Conservation (phyloP, 1,140 invertebrate genomes). For the Odontomachus brunneus region DNA sequence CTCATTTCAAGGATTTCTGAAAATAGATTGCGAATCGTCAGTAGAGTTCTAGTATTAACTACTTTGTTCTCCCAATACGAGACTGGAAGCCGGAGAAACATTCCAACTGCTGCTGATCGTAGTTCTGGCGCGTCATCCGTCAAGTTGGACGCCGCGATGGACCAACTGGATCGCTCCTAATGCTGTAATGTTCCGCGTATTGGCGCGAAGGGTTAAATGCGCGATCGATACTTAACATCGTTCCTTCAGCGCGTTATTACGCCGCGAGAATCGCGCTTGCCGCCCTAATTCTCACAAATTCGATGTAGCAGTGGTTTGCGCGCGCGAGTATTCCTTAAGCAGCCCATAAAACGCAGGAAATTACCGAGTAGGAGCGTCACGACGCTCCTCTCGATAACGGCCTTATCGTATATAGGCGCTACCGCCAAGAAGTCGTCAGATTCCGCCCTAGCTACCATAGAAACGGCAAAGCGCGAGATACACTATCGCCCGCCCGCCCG, state of each 20-base stretch:
- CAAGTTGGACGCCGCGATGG: too few relatives aligned
- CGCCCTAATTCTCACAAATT: constrained; percentile 80
- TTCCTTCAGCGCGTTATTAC: constrained; percentile 48
- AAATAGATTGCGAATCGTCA: too few relatives aligned
- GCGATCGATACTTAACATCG: constrained; percentile 39
- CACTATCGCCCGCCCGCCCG: background rate
- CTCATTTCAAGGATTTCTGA: too few relatives aligned
- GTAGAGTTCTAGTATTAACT: too few relatives aligned
- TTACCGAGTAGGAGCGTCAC: constrained; percentile 79
- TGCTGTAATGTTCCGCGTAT: too few relatives aligned
- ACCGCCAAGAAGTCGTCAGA: constrained; percentile 63
- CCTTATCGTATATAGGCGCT: constrained; percentile 72
- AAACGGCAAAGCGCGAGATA: constrained; percentile 55
- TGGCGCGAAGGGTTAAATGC: background rate
- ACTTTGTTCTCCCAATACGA: too few relatives aligned
- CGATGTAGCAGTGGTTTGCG: constrained; percentile 50
- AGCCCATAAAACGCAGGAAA: constrained; percentile 83
- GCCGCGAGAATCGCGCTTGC: constrained; percentile 68
- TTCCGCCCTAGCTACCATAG: constrained; percentile 27
- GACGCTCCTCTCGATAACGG: constrained; percentile 76
- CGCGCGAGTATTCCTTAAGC: constrained; percentile 78
- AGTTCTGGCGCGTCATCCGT: too few relatives aligned
- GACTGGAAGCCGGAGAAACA: too few relatives aligned
- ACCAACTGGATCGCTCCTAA: too few relatives aligned
- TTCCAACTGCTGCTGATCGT: too few relatives aligned